Percentiles rank a stretch among this genome's conserved stretches.
phyloP scores from a whole-genome alignment of 2,113 vertebrate species.

The Anthoscopus minutus region DNA sequence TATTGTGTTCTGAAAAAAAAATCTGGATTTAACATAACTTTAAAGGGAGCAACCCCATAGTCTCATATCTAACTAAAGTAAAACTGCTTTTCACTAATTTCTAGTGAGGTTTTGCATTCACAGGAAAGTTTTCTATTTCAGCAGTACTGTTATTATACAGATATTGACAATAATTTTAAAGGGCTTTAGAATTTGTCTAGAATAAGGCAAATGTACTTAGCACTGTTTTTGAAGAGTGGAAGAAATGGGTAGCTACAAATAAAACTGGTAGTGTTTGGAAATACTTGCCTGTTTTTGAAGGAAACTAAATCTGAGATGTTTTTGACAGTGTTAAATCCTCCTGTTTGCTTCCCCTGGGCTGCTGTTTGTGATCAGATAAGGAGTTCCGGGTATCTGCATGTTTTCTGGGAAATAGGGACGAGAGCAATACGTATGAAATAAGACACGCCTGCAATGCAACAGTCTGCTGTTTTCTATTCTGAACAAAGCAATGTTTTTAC shows the following conservation, averaged over 20 bases:
- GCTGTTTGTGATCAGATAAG: conserved; percentile 43
- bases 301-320: not conserved
- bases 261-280: not conserved
- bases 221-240: not conserved
- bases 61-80: not conserved
- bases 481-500: not conserved
- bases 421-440: not conserved
- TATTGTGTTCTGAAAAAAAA: not conserved
- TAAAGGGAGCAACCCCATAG: not conserved
- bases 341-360: conserved; percentile 1
- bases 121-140: not conserved
- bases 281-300: not conserved
- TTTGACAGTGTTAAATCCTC: not conserved
- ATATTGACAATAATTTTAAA: not conserved
- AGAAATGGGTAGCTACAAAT: not conserved
- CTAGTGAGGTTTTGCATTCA: not conserved
- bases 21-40: not conserved
- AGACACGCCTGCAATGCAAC: not conserved
- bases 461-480: not conserved
- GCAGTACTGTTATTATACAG: not conserved
- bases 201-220: not conserved
- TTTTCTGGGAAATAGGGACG: conserved; percentile 17
- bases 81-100: not conserved
- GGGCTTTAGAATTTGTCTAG: not conserved
- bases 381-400: not conserved